Evolutionary conservation across 2,797 vertebrate species (phyloP), one percentile per base, ranked within the genome.

Genomic region (Platalea minor): DNA sequence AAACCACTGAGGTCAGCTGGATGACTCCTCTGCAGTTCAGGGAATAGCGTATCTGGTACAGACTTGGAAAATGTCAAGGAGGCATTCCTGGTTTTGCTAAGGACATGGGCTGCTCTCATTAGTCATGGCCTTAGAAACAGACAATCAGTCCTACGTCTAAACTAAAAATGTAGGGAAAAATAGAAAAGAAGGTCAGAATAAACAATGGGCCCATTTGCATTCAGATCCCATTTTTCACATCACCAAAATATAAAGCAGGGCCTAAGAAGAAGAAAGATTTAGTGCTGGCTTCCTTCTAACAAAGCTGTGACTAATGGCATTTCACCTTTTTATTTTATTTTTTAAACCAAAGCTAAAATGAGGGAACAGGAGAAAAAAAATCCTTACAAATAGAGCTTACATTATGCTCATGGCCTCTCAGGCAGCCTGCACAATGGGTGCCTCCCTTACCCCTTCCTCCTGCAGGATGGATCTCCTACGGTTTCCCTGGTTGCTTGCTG

Each of bases 1-100:
- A 89, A 91, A 90, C 79, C 87, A 85, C 85, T 25, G 37, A 77
- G 67, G 73, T 91, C 85, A 93, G 75, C 70, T 67, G 79, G 46
- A 86, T 56, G 67, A 73, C 39, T 74, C 33, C 39, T 25, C 39
- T 73, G 82, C 57, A 93, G 7, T 85, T 90, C 54, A 56, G 82
- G 57, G 76, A 92, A 57, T 79, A 78, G 65, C 53, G 43, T 68
- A 65, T 64, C 89, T 84, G 21, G 8, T 60, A 7, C 57, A 82
- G 46, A 54, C 43, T 94, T 67, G 56, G 60, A 89, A 85, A 85
- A 53, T 41, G 13, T 68, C 82, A 79, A 51, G n/a, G 67, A 91
- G 57, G 11, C 41, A 65, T 92, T 95, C 77, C 73, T 53, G 23
- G 29, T 46, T 64, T 85, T 84, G 45, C 37, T 92, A 35, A 94